A percentile compares a stretch with the other conserved stretches of the same genome.
phyloP scores from a whole-genome alignment of 2,888 invertebrate genomes.

The Phanerotoma sp. region DNA sequence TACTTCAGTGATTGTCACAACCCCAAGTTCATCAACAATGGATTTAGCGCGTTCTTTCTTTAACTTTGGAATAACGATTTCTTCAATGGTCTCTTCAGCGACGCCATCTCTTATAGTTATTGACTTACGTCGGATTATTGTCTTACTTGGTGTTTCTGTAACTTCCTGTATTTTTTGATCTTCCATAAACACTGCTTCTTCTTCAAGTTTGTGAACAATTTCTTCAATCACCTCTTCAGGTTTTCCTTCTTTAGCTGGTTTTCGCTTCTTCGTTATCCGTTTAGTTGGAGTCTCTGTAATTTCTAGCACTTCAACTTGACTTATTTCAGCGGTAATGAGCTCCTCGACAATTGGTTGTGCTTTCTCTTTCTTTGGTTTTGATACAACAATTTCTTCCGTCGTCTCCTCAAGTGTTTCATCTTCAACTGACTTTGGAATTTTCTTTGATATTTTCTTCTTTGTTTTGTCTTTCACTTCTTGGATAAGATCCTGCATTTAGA shows the following conservation, averaged over 20 bases:
- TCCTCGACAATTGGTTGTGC: slow-evolving; percentile 28
- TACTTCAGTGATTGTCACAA: slow-evolving; percentile 26
- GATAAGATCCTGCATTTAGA: slow-evolving; percentile 33
- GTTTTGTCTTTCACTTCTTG: slow-evolving; percentile 34
- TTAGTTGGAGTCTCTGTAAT: slow-evolving; percentile 31
- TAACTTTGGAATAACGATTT: slow-evolving; percentile 28
- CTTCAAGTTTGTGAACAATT: slow-evolving; percentile 28
- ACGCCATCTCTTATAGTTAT: slow-evolving; percentile 31
- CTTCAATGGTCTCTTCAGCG: slow-evolving; percentile 39
- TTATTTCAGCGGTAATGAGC: slow-evolving; percentile 20
- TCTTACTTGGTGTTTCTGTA: slow-evolving; percentile 34
- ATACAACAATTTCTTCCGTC: slow-evolving; percentile 29
- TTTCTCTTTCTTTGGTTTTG: slow-evolving; percentile 25
- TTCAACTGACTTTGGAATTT: slow-evolving; percentile 37
- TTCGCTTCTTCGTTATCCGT: slow-evolving; percentile 31
- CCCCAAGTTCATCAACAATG: slow-evolving; percentile 26
- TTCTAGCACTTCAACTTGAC: slow-evolving; percentile 33
- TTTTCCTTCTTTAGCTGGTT: slow-evolving; percentile 14
- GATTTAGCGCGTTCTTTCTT: slow-evolving; percentile 24
- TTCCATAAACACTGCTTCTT: slow-evolving; percentile 43
- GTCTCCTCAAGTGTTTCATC: slow-evolving; percentile 35
- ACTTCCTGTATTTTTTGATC: slow-evolving; percentile 38
- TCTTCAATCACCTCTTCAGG: slow-evolving; percentile 32
- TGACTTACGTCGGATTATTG: slow-evolving; percentile 29
- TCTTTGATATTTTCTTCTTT: slow-evolving; percentile 28